phyloP scores from a whole-genome alignment of 1,140 invertebrate genomes.

The Apis dorsata region DNA sequence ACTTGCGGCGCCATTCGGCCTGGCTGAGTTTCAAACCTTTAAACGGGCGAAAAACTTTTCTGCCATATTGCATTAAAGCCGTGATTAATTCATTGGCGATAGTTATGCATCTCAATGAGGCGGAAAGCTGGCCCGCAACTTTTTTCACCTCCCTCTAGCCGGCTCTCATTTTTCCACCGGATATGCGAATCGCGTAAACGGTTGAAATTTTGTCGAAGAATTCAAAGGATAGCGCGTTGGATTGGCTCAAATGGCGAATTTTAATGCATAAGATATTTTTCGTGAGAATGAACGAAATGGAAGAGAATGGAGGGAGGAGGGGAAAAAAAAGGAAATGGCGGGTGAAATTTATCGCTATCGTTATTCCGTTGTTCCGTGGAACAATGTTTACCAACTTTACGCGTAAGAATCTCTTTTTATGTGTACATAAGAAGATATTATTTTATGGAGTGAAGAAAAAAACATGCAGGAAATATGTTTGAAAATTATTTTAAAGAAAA shows the following conservation, averaged over 20 bases:
- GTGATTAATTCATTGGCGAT: constrained; percentile 61
- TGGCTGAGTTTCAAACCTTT: constrained; percentile 60
- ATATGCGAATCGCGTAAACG: constrained; percentile 4
- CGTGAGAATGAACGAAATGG: neutral
- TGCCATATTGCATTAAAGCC: constrained; percentile 59
- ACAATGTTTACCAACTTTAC: no score
- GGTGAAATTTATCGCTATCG: no score
- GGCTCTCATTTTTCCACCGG: neutral
- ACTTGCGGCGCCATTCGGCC: constrained; percentile 47
- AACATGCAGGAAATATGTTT: no score
- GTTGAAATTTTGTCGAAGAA: neutral
- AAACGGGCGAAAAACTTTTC: constrained; percentile 60
- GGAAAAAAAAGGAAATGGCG: no score
- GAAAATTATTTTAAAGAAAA: no score
- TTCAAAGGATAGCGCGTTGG: neutral
- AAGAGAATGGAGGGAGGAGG: neutral
- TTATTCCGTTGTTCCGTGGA: no score
- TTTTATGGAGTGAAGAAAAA: no score
- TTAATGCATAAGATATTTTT: neutral
- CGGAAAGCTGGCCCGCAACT: constrained; percentile 6
- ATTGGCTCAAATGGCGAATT: neutral
- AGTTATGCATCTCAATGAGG: constrained; percentile 56
- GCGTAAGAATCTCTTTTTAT: no score
- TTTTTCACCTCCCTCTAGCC: neutral
- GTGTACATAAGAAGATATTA: no score